Conservation (phyloP, 2,888 invertebrate species). For the Microctonus hyperodae region DNA sequence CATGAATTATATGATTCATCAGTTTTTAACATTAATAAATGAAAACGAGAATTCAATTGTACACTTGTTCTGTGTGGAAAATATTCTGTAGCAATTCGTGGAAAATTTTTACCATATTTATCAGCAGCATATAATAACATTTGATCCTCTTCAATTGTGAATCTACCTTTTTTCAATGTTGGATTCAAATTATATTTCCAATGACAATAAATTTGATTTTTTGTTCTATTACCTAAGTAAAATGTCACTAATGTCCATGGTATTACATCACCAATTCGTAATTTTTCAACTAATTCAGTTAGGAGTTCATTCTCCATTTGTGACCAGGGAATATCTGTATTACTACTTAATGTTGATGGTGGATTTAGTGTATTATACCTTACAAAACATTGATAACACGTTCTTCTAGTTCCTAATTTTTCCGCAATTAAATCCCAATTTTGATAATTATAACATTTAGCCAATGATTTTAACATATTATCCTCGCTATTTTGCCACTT, state of each 20-base stretch:
- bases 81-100: conserved; percentile 66
- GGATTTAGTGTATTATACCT: conserved; percentile 67
- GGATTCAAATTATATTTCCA: conserved; percentile 64
- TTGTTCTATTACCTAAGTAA: conserved; percentile 70
- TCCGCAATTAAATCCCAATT: conserved; percentile 74
- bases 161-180: conserved; percentile 68
- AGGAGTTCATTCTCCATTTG: conserved; percentile 74
- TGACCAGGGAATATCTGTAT: conserved; percentile 67
- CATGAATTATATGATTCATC: conserved; percentile 65
- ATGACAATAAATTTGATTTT: conserved; percentile 70
- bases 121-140: conserved; percentile 70
- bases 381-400: conserved; percentile 75
- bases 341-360: conserved; percentile 31
- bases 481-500: conserved; percentile 68
- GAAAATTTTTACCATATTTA: conserved; percentile 70
- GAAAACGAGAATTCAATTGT: conserved; percentile 71
- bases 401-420: conserved; percentile 67
- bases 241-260: conserved; percentile 77
- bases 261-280: conserved; percentile 72
- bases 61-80: conserved; percentile 70
- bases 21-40: conserved; percentile 63
- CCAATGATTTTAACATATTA: conserved; percentile 58
- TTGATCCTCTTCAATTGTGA: conserved; percentile 73
- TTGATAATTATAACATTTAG: conserved; percentile 63
- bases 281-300: conserved; percentile 69